Evolutionary conservation across 2,797 vertebrate species (phyloP), one percentile per base, ranked within the genome.

Genomic region (Sus cebifrons): DNA sequence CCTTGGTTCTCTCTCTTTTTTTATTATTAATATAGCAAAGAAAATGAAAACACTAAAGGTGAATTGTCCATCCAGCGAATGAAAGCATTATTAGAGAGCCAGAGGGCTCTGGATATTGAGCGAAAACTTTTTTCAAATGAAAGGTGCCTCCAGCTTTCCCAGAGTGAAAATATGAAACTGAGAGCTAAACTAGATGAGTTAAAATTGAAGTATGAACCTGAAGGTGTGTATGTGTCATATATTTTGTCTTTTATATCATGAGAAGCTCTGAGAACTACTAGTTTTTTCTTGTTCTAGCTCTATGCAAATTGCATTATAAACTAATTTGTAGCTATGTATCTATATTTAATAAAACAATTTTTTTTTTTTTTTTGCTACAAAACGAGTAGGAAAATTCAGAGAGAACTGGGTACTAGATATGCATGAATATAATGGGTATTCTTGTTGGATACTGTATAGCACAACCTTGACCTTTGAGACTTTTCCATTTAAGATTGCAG

Each of bases 81-180:
- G 99, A 99, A 99, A 97, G 99, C 99, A 75, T 98, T 99, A 83
- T 99, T 99, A 68, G 99, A 99, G 98, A 99, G 99, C 97, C 99
- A 99, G 52, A 98, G 99, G 96, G 99, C 99, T 81, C 98, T 99
- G 96, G 99, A 99, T 95, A 98, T 99, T 98, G 99, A 99, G 97
- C 99, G 99, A 97, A 99, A 99, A 89, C 99, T 99, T 40, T 99
- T 99, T 97, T 97, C 98, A 10, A 99, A 98, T 25, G 99, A 99
- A 94, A 99, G 99, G 60, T 98, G 98, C 83, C 98, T 99, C 89
- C 99, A 99, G 91, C 98, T 99, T 98, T 99, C 98, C 91, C 99
- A 99, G 96, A 99, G 99, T 93, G 99, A 99, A 96, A 99, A 99
- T 81, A 99, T 99, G 98, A 99, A 98, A 86, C 98, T 99, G 89